Evolutionary conservation across 1,140 invertebrate genomes (phyloP).

Genomic region (Cydia fagiglandana): DNA sequence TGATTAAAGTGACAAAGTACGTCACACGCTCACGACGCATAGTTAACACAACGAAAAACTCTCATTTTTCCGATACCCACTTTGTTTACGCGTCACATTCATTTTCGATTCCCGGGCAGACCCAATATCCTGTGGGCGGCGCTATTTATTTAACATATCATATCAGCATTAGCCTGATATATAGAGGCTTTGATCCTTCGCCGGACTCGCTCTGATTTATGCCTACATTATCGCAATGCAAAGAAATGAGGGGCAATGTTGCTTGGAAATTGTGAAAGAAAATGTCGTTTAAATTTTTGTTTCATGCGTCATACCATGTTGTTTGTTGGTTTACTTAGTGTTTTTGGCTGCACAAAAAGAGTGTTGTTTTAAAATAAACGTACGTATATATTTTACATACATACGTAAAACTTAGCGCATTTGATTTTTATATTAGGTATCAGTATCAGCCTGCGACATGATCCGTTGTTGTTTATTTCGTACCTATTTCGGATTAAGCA

Average conservation of each 20-base stretch:
- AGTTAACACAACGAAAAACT: conserved; percentile 21
- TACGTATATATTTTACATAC: no score
- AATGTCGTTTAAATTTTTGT: neutral
- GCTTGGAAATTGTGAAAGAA: conserved; percentile 3
- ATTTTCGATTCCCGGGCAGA: conserved; percentile 62
- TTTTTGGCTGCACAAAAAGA: no score
- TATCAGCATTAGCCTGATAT: conserved; percentile 76
- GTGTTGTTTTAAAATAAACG: no score
- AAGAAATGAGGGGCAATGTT: conserved; percentile 39
- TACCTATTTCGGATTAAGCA: no score
- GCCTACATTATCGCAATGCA: conserved; percentile 49
- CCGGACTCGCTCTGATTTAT: conserved; percentile 61
- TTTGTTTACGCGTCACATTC: conserved; percentile 68
- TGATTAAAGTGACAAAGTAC: neutral
- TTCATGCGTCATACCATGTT: neutral
- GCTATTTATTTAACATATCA: conserved; percentile 77
- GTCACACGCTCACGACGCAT: neutral
- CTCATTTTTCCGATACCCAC: conserved; percentile 36
- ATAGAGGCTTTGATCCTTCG: conserved; percentile 65
- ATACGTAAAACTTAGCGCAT: no score
- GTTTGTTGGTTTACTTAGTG: no score
- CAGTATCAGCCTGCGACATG: no score
- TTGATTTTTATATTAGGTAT: no score
- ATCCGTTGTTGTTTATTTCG: no score
- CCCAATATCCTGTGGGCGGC: conserved; percentile 67